phyloP scores from a whole-genome alignment of 2,888 invertebrate genomes.

The Drosophila neotestacea region DNA sequence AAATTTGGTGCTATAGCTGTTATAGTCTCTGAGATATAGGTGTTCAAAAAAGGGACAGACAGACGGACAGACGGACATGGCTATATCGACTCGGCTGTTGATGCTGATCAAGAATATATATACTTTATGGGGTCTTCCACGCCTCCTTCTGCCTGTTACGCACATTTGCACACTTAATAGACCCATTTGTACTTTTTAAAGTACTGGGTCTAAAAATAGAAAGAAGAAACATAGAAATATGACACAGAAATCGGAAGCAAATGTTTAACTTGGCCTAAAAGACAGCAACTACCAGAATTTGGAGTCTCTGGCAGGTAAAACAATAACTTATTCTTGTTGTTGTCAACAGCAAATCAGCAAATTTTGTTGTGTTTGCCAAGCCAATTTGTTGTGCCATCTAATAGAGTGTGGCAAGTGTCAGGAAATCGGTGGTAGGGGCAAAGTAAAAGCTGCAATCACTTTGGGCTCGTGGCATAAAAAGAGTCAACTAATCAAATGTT shows the following conservation, averaged over 20 bases:
- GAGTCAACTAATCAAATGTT: slow-evolving; percentile 79
- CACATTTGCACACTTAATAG: no score
- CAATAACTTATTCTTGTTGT: slow-evolving; percentile 3
- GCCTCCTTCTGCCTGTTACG: no score
- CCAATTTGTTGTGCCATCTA: slow-evolving; percentile 45
- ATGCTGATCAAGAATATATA: no score
- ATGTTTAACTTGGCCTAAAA: neutral
- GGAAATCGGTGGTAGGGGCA: neutral
- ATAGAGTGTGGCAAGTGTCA: slow-evolving; percentile 12
- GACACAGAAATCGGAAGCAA: neutral
- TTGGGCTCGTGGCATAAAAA: slow-evolving; percentile 49
- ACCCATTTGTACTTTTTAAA: no score
- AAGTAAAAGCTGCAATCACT: slow-evolving; percentile 36
- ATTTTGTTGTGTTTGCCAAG: slow-evolving; percentile 44
- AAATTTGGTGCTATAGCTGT: no score
- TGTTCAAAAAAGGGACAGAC: no score
- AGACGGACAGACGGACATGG: no score
- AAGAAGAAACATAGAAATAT: neutral
- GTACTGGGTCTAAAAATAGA: no score
- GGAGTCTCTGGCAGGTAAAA: slow-evolving; percentile 19
- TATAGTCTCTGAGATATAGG: no score
- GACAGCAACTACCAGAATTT: neutral
- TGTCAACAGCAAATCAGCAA: slow-evolving; percentile 31
- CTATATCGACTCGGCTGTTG: no score
- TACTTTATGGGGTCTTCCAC: no score